A percentile compares a stretch with the other conserved stretches of the same genome.
Evolutionary conservation across 2,113 vertebrate species (phyloP).

Genomic region (Ochotona princeps): DNA sequence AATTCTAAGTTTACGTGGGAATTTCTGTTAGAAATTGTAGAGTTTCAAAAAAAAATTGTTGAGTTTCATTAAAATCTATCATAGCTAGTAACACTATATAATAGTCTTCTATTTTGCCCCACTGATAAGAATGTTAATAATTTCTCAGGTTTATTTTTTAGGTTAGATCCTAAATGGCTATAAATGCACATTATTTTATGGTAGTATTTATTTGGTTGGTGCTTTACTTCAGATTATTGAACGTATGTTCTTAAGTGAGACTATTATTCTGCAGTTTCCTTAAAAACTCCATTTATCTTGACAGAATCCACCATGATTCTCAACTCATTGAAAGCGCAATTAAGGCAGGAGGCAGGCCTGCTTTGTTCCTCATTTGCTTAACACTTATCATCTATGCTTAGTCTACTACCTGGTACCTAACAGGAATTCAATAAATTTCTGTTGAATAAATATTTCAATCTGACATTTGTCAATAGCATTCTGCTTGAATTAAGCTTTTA

Average conservation of each 20-base stretch:
- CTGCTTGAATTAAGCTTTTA: constrained; percentile 6
- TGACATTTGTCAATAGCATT: background rate
- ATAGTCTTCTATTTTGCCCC: background rate
- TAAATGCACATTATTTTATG: background rate
- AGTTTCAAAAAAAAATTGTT: background rate
- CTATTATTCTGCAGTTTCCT: background rate
- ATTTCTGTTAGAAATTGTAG: background rate
- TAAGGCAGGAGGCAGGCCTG: background rate
- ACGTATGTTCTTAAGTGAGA: constrained; percentile 1
- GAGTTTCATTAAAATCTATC: background rate
- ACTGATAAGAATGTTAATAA: background rate
- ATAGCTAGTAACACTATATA: background rate
- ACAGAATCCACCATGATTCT: background rate
- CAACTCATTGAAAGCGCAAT: background rate
- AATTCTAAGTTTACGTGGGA: background rate
- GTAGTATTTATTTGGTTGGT: background rate
- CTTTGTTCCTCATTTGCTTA: background rate
- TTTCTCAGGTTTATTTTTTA: constrained; percentile 26
- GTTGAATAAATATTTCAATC: background rate
- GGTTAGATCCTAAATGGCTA: background rate
- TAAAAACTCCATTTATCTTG: background rate
- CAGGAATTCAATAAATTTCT: constrained; percentile 15
- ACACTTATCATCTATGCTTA: background rate
- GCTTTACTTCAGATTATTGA: background rate
- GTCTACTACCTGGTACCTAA: background rate